Percentiles rank a stretch among this genome's conserved stretches.
phyloP scores from a whole-genome alignment of 2,113 vertebrate genomes.

The Ranitomeya imitator region DNA sequence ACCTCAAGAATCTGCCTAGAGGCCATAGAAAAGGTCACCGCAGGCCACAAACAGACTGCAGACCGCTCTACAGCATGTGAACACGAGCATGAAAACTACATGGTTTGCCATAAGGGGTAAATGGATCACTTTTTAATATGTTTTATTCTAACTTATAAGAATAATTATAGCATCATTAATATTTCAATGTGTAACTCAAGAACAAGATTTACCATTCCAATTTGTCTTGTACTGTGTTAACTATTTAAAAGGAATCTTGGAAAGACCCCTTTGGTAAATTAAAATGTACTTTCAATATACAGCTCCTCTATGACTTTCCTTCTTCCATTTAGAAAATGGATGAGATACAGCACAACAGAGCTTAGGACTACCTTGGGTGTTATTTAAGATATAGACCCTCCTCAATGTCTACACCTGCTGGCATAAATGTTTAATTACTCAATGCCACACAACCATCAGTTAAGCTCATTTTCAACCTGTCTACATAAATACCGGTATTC shows the following conservation, averaged over 20 bases:
- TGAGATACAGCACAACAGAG: neutral
- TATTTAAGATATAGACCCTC: neutral
- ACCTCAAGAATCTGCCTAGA: too few species aligned
- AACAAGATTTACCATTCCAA: slow-evolving; percentile 31
- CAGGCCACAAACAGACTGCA: too few species aligned
- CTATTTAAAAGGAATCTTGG: slow-evolving; percentile 4
- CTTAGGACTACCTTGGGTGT: slow-evolving; percentile 7
- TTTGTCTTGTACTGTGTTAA: slow-evolving; percentile 39
- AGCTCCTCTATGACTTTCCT: neutral
- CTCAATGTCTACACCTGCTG: neutral
- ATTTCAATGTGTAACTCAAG: slow-evolving; percentile 29
- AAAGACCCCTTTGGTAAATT: neutral
- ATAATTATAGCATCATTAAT: slow-evolving; percentile 21
- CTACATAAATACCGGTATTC: neutral
- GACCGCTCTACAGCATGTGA: neutral
- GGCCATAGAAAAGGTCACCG: too few species aligned
- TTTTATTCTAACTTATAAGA: neutral
- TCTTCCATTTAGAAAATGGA: neutral
- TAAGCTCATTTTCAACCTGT: neutral
- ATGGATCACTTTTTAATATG: neutral
- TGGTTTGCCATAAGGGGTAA: neutral
- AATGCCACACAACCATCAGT: neutral
- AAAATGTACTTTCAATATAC: slow-evolving; percentile 29
- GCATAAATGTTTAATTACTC: slow-evolving; percentile 5
- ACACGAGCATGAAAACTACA: neutral